Conservation (phyloP, 2,888 invertebrate genomes). For the Plusia festucae region DNA sequence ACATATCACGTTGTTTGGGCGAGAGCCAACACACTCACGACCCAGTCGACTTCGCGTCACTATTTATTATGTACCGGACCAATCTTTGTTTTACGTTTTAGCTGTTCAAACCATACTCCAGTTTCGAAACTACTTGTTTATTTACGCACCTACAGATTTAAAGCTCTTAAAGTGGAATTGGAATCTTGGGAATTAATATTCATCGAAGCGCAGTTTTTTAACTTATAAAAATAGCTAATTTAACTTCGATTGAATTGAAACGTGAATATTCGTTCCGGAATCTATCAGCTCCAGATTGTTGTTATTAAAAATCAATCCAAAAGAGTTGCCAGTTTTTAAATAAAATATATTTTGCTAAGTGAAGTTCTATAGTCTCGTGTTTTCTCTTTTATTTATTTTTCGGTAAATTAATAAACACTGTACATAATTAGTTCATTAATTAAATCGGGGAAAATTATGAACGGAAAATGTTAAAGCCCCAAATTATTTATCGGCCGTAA, state of each 20-base stretch:
- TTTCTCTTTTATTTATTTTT: conserved; percentile 19
- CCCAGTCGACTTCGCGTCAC: conserved; percentile 51
- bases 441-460: conserved; percentile 1
- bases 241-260: background rate
- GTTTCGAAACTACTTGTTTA: conserved; percentile 57
- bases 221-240: background rate
- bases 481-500: conserved; percentile 29
- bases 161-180: conserved; percentile 50
- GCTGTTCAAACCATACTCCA: conserved; percentile 49
- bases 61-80: conserved; percentile 59
- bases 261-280: background rate
- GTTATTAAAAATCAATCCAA: background rate
- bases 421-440: conserved; percentile 16
- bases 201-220: conserved; percentile 17
- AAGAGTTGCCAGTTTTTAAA: background rate
- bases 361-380: conserved; percentile 27
- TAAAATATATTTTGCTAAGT: conserved; percentile 4
- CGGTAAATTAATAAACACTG: conserved; percentile 4
- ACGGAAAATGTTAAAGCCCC: conserved; percentile 6
- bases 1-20: conserved; percentile 61
- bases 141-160: conserved; percentile 56
- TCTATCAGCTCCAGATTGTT: background rate
- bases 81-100: conserved; percentile 61
- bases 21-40: conserved; percentile 51
- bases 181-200: conserved; percentile 43